phyloP scores from a whole-genome alignment of 2,113 vertebrate species.

The Ascaphus truei region DNA sequence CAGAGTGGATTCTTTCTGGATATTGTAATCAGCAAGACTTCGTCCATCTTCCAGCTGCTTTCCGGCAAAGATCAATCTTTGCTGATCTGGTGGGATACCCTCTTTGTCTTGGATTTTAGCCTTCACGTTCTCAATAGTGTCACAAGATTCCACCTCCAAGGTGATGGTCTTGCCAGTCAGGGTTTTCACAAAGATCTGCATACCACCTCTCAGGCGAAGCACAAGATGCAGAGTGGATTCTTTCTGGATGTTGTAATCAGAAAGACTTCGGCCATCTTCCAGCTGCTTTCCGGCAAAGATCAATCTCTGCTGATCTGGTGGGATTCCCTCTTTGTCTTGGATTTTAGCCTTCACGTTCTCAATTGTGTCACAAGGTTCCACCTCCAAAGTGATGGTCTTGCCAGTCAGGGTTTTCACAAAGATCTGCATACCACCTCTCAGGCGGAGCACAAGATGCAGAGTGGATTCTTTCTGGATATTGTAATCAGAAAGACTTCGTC shows the following conservation, averaged over 20 bases:
- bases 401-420: slow-evolving; percentile 53
- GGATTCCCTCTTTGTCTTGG: slow-evolving; percentile 49
- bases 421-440: slow-evolving; percentile 58
- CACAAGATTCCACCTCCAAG: slow-evolving; percentile 46
- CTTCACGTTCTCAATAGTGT: slow-evolving; percentile 52
- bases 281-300: slow-evolving; percentile 51
- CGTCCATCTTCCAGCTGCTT: slow-evolving; percentile 49
- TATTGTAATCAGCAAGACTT: slow-evolving; percentile 64
- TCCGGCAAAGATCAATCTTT: slow-evolving; percentile 46
- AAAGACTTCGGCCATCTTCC: slow-evolving; percentile 46
- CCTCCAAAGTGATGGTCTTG: slow-evolving; percentile 51
- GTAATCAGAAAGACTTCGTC: slow-evolving; percentile 43
- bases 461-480: slow-evolving; percentile 62
- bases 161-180: slow-evolving; percentile 50
- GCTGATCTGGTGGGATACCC: slow-evolving; percentile 47
- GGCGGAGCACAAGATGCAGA: slow-evolving; percentile 51
- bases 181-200: slow-evolving; percentile 53
- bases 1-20: slow-evolving; percentile 73
- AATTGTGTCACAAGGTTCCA: slow-evolving; percentile 47
- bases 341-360: slow-evolving; percentile 52
- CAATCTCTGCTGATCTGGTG: slow-evolving; percentile 51
- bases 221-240: slow-evolving; percentile 47
- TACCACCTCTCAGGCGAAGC: slow-evolving; percentile 43
- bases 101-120: slow-evolving; percentile 53
- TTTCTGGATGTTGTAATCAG: slow-evolving; percentile 53